These are phyloP conservation scores for Zophobas atratus DNA, from an alignment of 1,140 invertebrate species.

Conservation along the genomic window DNA sequence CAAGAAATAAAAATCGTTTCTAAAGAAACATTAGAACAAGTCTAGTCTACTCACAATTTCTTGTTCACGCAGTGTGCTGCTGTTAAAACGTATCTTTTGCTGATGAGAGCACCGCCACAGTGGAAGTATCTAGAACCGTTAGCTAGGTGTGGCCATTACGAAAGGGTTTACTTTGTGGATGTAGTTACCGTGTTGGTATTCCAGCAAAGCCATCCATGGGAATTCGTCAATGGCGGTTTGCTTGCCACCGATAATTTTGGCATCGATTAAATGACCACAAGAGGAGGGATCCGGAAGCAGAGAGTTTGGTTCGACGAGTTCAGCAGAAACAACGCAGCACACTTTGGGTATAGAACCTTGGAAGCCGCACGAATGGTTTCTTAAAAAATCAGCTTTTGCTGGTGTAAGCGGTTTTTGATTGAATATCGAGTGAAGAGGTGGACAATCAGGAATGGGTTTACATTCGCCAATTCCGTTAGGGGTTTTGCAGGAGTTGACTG, in stretches of 20 bases:
- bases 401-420: too few relatives aligned
- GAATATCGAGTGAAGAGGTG: too few relatives aligned
- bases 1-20: not conserved
- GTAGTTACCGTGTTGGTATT: not conserved
- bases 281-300: constrained; percentile 22
- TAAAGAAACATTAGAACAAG: not conserved
- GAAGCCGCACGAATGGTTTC: too few relatives aligned
- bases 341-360: constrained; percentile 68
- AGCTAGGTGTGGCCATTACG: not conserved
- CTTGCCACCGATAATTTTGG: constrained; percentile 68
- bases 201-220: not conserved
- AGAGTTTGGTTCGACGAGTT: not conserved
- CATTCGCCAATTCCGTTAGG: too few relatives aligned
- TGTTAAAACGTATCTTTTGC: too few relatives aligned
- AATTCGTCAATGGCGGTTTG: constrained; percentile 67
- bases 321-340: constrained; percentile 56
- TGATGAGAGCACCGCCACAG: constrained; percentile 61
- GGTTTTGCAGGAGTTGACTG: too few relatives aligned
- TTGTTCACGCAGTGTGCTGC: too few relatives aligned
- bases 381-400: too few relatives aligned
- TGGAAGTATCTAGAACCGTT: not conserved
- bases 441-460: too few relatives aligned
- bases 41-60: not conserved
- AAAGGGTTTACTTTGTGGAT: constrained; percentile 75
- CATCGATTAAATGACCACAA: constrained; percentile 57